A percentile compares a stretch with the other conserved stretches of the same genome.
phyloP scores from a whole-genome alignment of 2,113 vertebrate species.

The Cyprinodon variegatus region DNA sequence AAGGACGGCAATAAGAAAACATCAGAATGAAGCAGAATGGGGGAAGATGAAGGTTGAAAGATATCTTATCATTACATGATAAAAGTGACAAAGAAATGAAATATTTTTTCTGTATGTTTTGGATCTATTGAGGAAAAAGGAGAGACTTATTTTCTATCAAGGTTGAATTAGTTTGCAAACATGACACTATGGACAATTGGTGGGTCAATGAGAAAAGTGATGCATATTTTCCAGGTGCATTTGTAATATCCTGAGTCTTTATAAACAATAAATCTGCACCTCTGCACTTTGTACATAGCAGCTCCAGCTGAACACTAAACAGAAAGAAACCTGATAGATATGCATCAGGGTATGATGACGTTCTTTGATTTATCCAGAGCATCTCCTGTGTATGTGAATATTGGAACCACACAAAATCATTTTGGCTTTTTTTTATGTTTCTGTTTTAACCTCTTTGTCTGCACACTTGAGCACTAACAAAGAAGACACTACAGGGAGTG shows the following conservation, averaged over 20 bases:
- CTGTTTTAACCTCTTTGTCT: constrained; percentile 25
- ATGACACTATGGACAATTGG: neutral
- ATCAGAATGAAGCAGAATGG: neutral
- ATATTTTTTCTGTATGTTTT: constrained; percentile 18
- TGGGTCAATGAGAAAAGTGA: constrained; percentile 8
- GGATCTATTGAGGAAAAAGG: neutral
- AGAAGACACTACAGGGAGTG: constrained; percentile 37
- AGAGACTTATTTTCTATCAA: constrained; percentile 7
- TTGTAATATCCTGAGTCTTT: constrained; percentile 21
- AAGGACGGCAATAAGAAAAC: neutral
- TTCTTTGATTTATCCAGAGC: constrained; percentile 12
- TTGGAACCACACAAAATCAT: constrained; percentile 40
- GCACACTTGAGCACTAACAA: constrained; percentile 1
- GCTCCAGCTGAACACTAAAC: constrained; percentile 14
- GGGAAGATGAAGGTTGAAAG: constrained; percentile 12
- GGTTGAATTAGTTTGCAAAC: constrained; percentile 13
- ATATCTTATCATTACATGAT: constrained; percentile 14
- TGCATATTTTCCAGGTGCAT: constrained; percentile 24
- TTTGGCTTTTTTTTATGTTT: constrained; percentile 19
- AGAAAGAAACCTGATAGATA: constrained; percentile 16
- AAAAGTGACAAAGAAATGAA: constrained; percentile 25
- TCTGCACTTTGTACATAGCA: constrained; percentile 68
- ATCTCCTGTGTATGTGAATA: constrained; percentile 3
- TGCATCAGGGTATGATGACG: constrained; percentile 11
- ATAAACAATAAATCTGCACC: constrained; percentile 48